Evolutionary conservation across 2,113 vertebrate species (phyloP), one percentile per base, ranked within the genome.

Genomic region (Carassius auratus): DNA sequence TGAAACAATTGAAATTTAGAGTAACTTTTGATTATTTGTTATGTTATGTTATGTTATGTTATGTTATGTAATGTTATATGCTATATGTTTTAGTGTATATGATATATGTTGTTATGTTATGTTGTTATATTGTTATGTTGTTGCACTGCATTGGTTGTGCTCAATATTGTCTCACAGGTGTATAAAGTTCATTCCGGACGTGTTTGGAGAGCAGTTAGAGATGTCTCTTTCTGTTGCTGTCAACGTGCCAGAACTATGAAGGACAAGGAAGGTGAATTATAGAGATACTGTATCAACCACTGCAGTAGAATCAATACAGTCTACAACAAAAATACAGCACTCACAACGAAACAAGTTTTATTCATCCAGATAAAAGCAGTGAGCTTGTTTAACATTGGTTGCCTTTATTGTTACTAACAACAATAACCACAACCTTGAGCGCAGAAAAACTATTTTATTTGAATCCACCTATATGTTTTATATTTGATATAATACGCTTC

Each of bases 221-320:
- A 33, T 17, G 2, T 5, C 8, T 21, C 57, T 38, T 12, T 57
- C 45, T 81, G 68, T 19, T 81, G 57, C 26, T 76, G 75, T 83
- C 55, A 23, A 45, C 3, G 69, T 50, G 75, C 21, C 81, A 76
- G 38, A 36, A 38, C 19, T n/a, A 61, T n/a, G 76, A 82, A 89
- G 81, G 81, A 86, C 77, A 57, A 14, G 10, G 62, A 86, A 85
- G 64, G 77, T 78, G 81, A 84, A 86, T 71, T 42, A 23, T 42
- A 15, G 38, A 64, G 30, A 84, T 74, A 45, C 62, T 66, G 42
- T 61, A 48, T 68, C 45, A 45, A 7, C 38, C 76, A 80, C 86
- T 76, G 75, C 84, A 42, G 38, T 42, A 5, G 38, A 42, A 42
- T 42, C 38, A 76, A 71, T 86, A 84, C 61, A 4, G 42, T 38